Evolutionary conservation across 1,140 invertebrate species (phyloP), one percentile per base, ranked within the genome.

Genomic region (Rhynchophorus ferrugineus): DNA sequence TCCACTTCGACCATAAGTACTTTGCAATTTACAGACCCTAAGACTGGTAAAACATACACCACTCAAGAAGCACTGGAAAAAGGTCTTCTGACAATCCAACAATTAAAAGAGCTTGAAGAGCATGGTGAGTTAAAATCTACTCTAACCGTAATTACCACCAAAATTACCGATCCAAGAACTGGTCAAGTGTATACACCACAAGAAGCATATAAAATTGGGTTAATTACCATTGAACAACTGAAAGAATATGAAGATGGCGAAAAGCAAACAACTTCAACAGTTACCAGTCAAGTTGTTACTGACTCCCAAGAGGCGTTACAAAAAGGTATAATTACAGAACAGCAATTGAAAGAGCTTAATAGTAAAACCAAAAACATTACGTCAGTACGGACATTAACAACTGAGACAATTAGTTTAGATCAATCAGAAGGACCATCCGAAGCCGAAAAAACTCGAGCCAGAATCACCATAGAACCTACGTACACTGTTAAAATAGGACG

Each of bases 381-480:
- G 3, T 68, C 67, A 60, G 56, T 68, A n/a, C 73, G 73, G 61
- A 56, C 61, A 33, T 55, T 69, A 37, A 61, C 55, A 50, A 54
- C 65, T 14, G 60, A 64, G 14, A 62, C 63, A 19, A 67, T 68
- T 34, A 69, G 74, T 33, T 58, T 74, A 13, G 62, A 65, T 54
- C 59, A 62, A 8, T 61, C 68, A 34, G 62, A 73, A 8, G 65
- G 59, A 2, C 69, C 69, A 14, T 78, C 75, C 1, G 68, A 75
- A 50, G 78, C 71, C 7, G 77, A 82, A 58, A 71, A 73, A 56
- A 80, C 78, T n/a, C 73, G 76, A 69, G 70, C 63, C 50, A 67
- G 74, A 60, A 71, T 79, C 11, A 79, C 77, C 1, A 77, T 78
- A 11, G 82, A 86, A 61, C 84, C 82, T 2, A 83, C 82, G 60